Evolutionary conservation across 2,797 vertebrate species (phyloP).

Genomic region (Phylloscopus collybita): DNA sequence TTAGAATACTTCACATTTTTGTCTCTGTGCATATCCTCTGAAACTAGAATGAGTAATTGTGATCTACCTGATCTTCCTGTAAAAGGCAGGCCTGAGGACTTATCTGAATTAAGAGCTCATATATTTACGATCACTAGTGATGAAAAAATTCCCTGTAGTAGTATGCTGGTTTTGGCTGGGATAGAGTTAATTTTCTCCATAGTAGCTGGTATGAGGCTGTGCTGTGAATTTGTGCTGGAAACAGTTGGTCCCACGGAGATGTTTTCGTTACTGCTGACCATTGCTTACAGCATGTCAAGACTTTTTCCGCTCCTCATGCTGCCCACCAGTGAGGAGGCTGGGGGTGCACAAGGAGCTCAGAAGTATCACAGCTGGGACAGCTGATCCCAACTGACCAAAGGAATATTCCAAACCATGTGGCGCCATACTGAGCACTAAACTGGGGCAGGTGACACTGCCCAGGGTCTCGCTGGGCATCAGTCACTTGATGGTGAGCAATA

Average conservation of each 20-base stretch:
- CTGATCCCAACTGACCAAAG: not conserved
- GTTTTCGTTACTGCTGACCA: not conserved
- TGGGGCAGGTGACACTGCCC: not conserved
- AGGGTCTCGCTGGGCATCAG: not conserved
- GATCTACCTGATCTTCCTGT: not conserved
- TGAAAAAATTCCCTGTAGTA: not conserved
- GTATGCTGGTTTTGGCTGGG: not conserved
- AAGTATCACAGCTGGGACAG: not conserved
- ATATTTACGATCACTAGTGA: not conserved
- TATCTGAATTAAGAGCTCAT: not conserved
- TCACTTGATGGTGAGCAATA: not conserved
- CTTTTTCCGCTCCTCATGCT: not conserved
- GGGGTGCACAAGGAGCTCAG: not conserved
- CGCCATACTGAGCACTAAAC: not conserved
- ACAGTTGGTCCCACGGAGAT: not conserved
- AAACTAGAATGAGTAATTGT: not conserved
- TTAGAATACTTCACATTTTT: not conserved
- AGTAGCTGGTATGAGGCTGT: not conserved
- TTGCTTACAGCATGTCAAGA: not conserved
- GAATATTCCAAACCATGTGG: not conserved
- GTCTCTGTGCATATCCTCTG: not conserved
- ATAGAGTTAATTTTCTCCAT: not conserved
- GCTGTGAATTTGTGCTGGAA: not conserved
- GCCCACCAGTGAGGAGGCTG: fast-evolving
- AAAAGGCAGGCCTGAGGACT: not conserved